Evolutionary conservation across 2,113 vertebrate genomes (phyloP).

Genomic region (mouse (Mus musculus)): GRCm39 chr6:113132001-113132500

Average conservation of each 20-base stretch:
- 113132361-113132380: not conserved
- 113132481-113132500: not conserved
- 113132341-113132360: not conserved
- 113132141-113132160: not conserved
- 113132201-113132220: not conserved
- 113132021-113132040: not conserved
- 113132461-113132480: not conserved
- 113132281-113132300: not conserved
- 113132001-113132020: not conserved
- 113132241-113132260: not conserved
- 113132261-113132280: not conserved
- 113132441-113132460: not conserved
- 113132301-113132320: not conserved
- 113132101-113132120: not conserved
- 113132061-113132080: not conserved
- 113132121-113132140: not conserved
- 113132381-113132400: not conserved
- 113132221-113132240: not conserved
- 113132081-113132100: not conserved
- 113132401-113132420: not conserved
- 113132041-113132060: not conserved
- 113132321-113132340: not conserved
- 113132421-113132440: not conserved
- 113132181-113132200: not conserved
- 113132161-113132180: not conserved